phyloP scores from a whole-genome alignment of 2,113 vertebrate species.

The Cebus imitator region DNA sequence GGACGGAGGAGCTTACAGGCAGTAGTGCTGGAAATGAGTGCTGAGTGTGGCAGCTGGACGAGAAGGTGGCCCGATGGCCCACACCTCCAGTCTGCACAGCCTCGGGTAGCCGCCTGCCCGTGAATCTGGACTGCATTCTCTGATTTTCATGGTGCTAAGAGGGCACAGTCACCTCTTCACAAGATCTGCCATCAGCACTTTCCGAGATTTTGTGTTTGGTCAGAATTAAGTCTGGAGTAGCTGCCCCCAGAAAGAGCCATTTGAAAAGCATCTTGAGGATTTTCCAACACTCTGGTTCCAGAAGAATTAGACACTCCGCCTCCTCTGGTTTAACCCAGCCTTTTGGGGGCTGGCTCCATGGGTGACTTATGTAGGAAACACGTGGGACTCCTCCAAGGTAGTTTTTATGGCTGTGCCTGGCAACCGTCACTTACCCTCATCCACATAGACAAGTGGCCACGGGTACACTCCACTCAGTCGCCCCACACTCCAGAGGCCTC shows the following conservation, averaged over 20 bases:
- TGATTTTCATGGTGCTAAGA: not conserved
- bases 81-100: not conserved
- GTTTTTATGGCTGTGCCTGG: not conserved
- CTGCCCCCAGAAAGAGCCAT: not conserved
- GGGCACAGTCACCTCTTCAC: not conserved
- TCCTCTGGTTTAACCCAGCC: not conserved
- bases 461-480: not conserved
- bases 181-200: not conserved
- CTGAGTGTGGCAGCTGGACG: not conserved
- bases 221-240: not conserved
- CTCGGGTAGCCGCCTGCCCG: no score
- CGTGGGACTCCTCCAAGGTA: not conserved
- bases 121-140: not conserved
- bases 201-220: not conserved
- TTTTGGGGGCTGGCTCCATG: not conserved
- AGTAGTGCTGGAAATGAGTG: not conserved
- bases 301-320: not conserved
- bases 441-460: not conserved
- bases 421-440: not conserved
- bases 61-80: not conserved
- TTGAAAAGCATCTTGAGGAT: not conserved
- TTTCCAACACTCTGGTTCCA: not conserved
- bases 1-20: no score
- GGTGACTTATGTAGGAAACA: not conserved
- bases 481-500: not conserved